Evolutionary conservation across 1,140 invertebrate species (phyloP).

Genomic region (Choristoneura fumiferana): DNA sequence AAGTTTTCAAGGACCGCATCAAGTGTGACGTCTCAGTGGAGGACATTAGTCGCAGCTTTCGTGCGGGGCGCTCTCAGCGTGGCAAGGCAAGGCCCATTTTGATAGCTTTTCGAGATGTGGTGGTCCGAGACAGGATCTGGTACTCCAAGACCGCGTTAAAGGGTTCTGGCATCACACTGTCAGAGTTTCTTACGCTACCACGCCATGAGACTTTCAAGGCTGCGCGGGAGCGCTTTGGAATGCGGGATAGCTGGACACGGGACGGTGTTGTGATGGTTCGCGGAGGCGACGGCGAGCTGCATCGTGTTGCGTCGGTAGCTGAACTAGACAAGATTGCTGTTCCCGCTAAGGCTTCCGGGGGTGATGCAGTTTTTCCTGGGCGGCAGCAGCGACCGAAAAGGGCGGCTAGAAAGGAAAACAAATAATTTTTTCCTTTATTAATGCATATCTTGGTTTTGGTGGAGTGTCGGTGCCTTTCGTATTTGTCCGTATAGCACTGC

Average conservation of each 20-base stretch:
- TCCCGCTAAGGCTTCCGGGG: neutral
- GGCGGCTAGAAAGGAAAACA: neutral
- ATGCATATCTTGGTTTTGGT: too few relatives aligned
- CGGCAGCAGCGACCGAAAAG: too few relatives aligned
- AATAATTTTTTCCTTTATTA: neutral
- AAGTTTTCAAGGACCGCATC: neutral
- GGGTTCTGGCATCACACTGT: constrained; percentile 18
- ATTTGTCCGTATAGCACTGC: neutral
- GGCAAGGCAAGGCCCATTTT: neutral
- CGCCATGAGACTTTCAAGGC: constrained; percentile 19
- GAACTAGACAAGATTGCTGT: neutral
- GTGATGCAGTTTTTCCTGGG: neutral
- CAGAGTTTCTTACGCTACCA: constrained; percentile 22
- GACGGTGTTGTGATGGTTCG: constrained; percentile 11
- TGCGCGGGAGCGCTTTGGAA: constrained; percentile 22
- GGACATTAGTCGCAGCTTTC: neutral
- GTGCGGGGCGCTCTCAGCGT: neutral
- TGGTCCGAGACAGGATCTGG: neutral
- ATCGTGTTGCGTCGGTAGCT: neutral
- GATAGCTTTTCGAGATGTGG: neutral
- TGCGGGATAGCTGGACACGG: constrained; percentile 14
- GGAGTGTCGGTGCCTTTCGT: too few relatives aligned
- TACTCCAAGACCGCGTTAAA: constrained; percentile 11
- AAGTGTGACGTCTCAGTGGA: neutral
- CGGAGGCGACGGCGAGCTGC: neutral